A percentile compares a stretch with the other conserved stretches of the same genome.
phyloP scores from a whole-genome alignment of 2,888 invertebrate species.

The Leuctra nigra region DNA sequence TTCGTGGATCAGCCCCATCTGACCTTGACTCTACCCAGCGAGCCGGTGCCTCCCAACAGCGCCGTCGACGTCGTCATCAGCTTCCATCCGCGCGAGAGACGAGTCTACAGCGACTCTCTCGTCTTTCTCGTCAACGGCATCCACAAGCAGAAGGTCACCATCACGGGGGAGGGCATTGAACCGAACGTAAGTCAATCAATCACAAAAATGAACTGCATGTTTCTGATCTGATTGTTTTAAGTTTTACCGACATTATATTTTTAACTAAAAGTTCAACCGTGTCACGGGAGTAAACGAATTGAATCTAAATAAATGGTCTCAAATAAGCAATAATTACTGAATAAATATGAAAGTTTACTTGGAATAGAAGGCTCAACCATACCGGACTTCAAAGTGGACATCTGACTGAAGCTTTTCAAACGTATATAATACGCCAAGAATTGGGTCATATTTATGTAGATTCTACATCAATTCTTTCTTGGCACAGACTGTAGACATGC shows the following conservation, averaged over 20 bases:
- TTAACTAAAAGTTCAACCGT: no score
- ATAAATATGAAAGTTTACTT: no score
- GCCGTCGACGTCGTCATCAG: slow-evolving; percentile 45
- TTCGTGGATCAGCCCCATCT: slow-evolving; percentile 46
- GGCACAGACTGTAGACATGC: no score
- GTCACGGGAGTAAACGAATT: no score
- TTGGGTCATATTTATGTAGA: no score
- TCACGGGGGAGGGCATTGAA: slow-evolving; percentile 50
- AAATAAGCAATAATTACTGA: no score
- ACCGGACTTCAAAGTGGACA: no score
- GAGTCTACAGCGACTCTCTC: slow-evolving; percentile 46
- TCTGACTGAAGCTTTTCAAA: no score
- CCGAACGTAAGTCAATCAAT: slow-evolving; percentile 15
- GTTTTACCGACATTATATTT: background rate
- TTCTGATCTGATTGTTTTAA: background rate
- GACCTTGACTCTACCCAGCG: slow-evolving; percentile 43
- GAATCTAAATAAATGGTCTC: no score
- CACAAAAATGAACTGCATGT: slow-evolving; percentile 31
- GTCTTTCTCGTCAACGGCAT: slow-evolving; percentile 48
- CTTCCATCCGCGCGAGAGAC: slow-evolving; percentile 50
- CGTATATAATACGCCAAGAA: no score
- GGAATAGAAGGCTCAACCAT: no score
- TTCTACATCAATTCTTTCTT: no score
- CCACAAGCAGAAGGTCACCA: slow-evolving; percentile 45
- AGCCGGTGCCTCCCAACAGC: slow-evolving; percentile 41